Conservation (phyloP, 37 sponge, comb jelly and placozoan genomes). For the Petrosia ficiformis region DNA sequence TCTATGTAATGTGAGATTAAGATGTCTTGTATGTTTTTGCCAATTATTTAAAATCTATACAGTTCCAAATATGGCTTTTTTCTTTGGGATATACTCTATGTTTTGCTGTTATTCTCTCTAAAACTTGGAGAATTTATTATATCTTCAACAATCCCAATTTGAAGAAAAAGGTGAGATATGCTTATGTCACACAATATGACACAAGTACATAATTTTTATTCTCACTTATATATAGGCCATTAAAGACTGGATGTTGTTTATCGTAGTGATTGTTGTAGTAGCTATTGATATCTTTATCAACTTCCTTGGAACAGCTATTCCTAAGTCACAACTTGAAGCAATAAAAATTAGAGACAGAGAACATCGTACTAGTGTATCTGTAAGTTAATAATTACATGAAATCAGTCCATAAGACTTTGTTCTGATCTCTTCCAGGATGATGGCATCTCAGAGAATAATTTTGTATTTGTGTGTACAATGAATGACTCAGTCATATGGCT, state of each 20-base stretch:
- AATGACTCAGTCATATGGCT: conserved; percentile 9
- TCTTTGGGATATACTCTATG: conserved; percentile 22
- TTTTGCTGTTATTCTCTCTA: conserved; percentile 35
- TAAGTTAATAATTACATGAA: background rate
- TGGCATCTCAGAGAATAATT: background rate
- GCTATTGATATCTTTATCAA: conserved; percentile 1
- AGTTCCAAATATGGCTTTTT: conserved; percentile 9
- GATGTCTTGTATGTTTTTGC: background rate
- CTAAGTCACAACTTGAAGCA: background rate
- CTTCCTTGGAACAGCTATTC: background rate
- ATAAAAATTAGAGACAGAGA: background rate
- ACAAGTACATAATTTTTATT: background rate
- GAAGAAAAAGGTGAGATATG: conserved; percentile 34
- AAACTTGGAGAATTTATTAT: conserved; percentile 47
- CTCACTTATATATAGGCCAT: conserved; percentile 17
- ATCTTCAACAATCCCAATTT: conserved; percentile 39
- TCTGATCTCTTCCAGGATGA: conserved; percentile 5
- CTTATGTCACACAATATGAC: background rate
- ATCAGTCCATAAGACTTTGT: background rate
- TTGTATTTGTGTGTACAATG: background rate
- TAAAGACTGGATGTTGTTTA: conserved; percentile 23
- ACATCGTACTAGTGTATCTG: background rate
- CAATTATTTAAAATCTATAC: background rate
- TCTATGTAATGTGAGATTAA: conserved; percentile 13
- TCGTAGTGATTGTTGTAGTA: background rate